phyloP scores from a whole-genome alignment of 2,888 invertebrate genomes.

The Eupithecia inturbata region DNA sequence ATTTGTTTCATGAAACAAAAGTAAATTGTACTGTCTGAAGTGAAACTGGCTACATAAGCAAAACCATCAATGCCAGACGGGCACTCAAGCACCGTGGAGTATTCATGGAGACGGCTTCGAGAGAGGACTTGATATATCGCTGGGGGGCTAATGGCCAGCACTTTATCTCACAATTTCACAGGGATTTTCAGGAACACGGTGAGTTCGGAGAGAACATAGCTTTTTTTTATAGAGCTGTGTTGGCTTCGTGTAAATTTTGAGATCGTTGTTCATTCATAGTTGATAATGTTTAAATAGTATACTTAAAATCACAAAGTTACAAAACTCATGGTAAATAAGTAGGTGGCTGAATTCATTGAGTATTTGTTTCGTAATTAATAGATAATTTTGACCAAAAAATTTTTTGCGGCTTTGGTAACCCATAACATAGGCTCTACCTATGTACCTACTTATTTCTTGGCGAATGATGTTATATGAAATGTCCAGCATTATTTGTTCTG shows the following conservation, averaged over 20 bases:
- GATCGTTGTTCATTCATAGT: not conserved
- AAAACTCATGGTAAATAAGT: not conserved
- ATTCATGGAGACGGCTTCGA: slow-evolving; percentile 53
- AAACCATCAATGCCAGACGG: slow-evolving; percentile 52
- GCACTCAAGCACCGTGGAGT: slow-evolving; percentile 48
- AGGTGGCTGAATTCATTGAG: not conserved
- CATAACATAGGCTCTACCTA: not conserved
- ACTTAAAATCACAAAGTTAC: not conserved
- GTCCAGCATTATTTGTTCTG: not conserved
- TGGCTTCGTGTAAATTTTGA: not conserved
- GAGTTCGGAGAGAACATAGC: slow-evolving; percentile 15
- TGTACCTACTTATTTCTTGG: not conserved
- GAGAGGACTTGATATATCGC: slow-evolving; percentile 41
- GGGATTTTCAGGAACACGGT: slow-evolving; percentile 22
- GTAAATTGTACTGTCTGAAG: slow-evolving; percentile 13
- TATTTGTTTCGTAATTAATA: not conserved
- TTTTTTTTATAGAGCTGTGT: not conserved
- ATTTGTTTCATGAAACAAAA: slow-evolving; percentile 5
- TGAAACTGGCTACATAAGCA: slow-evolving; percentile 19
- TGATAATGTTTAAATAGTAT: not conserved
- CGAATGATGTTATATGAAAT: not conserved
- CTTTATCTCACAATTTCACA: slow-evolving; percentile 31
- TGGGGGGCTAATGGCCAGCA: slow-evolving; percentile 38
- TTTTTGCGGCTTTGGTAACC: no score
- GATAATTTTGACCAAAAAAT: not conserved